A percentile compares a stretch with the other conserved stretches of the same genome.
Conservation (phyloP, 2,888 invertebrate genomes). For the Cheilosia pagana region DNA sequence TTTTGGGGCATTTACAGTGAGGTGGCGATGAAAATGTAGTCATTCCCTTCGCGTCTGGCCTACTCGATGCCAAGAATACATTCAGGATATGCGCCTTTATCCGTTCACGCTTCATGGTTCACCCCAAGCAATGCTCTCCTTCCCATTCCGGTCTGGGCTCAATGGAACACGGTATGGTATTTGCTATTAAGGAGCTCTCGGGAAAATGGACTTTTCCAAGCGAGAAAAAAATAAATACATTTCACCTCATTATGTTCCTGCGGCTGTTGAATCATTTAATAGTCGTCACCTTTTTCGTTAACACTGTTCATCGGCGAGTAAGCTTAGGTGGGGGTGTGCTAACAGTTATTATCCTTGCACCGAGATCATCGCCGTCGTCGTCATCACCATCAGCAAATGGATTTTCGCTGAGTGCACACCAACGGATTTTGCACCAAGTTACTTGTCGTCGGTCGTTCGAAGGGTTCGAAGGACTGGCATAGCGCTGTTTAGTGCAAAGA, state of each 20-base stretch:
- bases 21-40: conserved; percentile 55
- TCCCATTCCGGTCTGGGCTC: conserved; percentile 36
- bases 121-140: conserved; percentile 46
- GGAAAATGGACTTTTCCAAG: conserved; percentile 56
- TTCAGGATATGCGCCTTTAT: conserved; percentile 62
- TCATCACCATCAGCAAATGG: conserved; percentile 64
- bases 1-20: conserved; percentile 38
- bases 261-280: conserved; percentile 82
- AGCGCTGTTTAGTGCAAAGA: conserved; percentile 11
- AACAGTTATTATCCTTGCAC: conserved; percentile 50
- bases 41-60: conserved; percentile 65
- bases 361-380: conserved; percentile 35
- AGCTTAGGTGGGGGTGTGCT: not conserved
- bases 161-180: conserved; percentile 39
- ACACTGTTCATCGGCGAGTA: conserved; percentile 59
- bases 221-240: conserved; percentile 68
- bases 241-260: conserved; percentile 79
- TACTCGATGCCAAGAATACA: conserved; percentile 44
- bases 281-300: conserved; percentile 80
- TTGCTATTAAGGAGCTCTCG: conserved; percentile 43
- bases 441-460: not conserved
- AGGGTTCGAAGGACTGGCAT: not conserved
- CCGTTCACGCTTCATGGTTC: conserved; percentile 76
- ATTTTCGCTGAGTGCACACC: conserved; percentile 53
- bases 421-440: conserved; percentile 21